phyloP scores from a whole-genome alignment of 2,888 invertebrate genomes.

The Catonia carolina region DNA sequence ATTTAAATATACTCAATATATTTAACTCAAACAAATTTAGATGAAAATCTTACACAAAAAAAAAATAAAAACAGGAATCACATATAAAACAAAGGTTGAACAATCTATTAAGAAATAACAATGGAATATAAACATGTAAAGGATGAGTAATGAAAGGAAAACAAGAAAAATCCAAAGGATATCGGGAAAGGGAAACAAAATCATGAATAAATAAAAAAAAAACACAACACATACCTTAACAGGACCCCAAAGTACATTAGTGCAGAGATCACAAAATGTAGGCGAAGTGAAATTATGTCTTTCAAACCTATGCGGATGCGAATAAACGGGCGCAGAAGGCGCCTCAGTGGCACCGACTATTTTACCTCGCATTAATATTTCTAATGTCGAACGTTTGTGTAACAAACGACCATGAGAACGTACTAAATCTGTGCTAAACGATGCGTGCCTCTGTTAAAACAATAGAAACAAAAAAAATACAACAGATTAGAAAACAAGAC shows the following conservation, averaged over 20 bases:
- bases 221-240: conserved; percentile 69
- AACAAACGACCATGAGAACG: conserved; percentile 76
- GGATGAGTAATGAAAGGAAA: too few species aligned
- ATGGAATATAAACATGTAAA: too few species aligned
- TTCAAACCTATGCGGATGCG: conserved; percentile 76
- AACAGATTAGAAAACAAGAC: too few species aligned
- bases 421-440: conserved; percentile 78
- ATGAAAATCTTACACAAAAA: too few species aligned
- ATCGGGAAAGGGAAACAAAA: too few species aligned
- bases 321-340: conserved; percentile 49
- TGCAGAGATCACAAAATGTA: conserved; percentile 84
- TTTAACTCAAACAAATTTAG: too few species aligned
- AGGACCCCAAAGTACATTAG: conserved; percentile 84
- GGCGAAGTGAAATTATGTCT: conserved; percentile 79
- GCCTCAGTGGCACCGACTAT: conserved; percentile 47
- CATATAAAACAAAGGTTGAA: too few species aligned
- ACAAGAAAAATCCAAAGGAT: too few species aligned
- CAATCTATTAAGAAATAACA: too few species aligned
- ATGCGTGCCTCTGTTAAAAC: conserved; percentile 62
- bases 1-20: too few species aligned
- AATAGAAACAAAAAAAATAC: conserved; percentile 19
- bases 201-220: too few species aligned
- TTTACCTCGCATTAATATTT: conserved; percentile 80
- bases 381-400: conserved; percentile 85
- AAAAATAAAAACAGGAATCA: too few species aligned